phyloP scores from a whole-genome alignment of 2,113 vertebrate genomes.

The Meleagris gallopavo region DNA sequence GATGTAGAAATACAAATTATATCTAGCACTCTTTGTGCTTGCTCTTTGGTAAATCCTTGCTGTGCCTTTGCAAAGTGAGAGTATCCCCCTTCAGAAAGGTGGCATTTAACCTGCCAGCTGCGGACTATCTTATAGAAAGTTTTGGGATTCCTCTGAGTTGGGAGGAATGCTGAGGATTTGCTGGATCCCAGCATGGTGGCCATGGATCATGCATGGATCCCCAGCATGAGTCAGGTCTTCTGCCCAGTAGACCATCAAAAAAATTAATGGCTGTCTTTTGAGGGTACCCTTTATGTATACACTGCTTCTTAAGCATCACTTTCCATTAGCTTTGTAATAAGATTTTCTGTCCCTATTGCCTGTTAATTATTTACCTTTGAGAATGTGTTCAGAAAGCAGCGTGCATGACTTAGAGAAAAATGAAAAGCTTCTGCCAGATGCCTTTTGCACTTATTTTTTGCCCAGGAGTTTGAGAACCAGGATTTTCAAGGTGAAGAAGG shows the following conservation, averaged over 20 bases:
- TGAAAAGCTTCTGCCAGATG: constrained; percentile 2
- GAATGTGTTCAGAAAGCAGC: constrained; percentile 1
- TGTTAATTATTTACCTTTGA: constrained; percentile 65
- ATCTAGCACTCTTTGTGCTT: not conserved
- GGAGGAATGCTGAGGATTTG: not conserved
- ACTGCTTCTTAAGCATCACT: constrained; percentile 18
- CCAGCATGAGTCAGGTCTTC: constrained; percentile 14
- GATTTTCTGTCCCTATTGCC: constrained; percentile 37
- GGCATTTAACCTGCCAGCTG: not conserved
- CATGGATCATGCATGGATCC: too few relatives aligned
- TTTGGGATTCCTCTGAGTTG: not conserved
- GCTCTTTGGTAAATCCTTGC: not conserved
- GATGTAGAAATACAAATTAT: not conserved
- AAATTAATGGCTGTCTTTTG: not conserved
- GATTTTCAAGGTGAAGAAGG: not conserved
- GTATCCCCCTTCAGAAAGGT: not conserved
- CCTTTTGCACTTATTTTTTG: not conserved
- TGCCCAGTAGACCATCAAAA: not conserved
- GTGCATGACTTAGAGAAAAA: constrained; percentile 31
- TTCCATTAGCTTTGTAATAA: constrained; percentile 9
- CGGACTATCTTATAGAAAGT: not conserved
- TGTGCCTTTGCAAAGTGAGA: not conserved
- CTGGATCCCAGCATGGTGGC: not conserved
- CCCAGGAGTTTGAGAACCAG: not conserved
- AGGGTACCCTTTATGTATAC: not conserved